phyloP scores from a whole-genome alignment of 2,797 vertebrate genomes.

The Aquila chrysaetos region DNA sequence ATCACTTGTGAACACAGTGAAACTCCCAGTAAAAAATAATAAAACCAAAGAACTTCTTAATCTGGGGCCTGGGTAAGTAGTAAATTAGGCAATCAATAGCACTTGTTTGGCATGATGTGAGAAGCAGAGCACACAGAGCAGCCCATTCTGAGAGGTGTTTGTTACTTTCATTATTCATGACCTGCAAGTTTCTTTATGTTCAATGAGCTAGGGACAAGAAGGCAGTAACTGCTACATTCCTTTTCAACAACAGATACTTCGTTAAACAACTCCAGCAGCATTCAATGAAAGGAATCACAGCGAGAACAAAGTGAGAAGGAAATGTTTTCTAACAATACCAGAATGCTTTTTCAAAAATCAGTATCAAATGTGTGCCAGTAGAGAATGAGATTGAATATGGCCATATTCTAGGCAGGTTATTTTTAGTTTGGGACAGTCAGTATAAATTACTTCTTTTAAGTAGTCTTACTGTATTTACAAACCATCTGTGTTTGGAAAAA shows the following conservation, averaged over 20 bases:
- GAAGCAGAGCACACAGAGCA: not conserved
- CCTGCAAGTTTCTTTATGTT: not conserved
- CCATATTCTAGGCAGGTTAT: not conserved
- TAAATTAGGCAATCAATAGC: not conserved
- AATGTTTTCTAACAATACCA: not conserved
- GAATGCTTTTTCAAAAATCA: not conserved
- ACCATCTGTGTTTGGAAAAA: not conserved
- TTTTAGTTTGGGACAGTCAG: constrained; percentile 15
- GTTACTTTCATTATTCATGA: not conserved
- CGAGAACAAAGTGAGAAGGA: not conserved
- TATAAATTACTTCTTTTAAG: not conserved
- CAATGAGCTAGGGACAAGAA: not conserved
- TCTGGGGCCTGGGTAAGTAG: not conserved
- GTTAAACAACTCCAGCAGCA: not conserved
- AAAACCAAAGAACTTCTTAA: not conserved
- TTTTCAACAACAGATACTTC: not conserved
- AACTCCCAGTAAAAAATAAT: not conserved
- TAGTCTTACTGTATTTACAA: not conserved
- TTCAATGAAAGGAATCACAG: not conserved
- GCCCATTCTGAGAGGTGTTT: not conserved
- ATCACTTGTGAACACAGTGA: not conserved
- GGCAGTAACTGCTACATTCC: not conserved
- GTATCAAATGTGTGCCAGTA: not conserved
- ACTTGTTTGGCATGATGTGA: not conserved
- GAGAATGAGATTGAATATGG: not conserved